phyloP scores from a whole-genome alignment of 2,797 vertebrate genomes.

The Epinephelus coioides region DNA sequence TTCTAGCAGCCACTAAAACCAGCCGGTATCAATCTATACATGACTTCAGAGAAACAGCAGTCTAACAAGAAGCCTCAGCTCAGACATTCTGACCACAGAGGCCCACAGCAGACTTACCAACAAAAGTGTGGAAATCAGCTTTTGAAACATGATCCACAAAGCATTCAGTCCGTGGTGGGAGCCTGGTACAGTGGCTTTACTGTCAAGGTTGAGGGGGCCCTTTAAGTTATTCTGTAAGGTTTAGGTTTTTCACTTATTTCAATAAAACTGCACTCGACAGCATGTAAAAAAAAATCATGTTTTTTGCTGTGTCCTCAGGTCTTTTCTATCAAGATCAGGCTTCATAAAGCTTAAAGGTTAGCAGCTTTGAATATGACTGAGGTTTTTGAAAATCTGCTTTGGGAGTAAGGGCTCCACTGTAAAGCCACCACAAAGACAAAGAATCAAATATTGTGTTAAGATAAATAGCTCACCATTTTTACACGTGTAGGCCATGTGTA shows the following conservation, averaged over 20 bases:
- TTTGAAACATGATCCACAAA: constrained; percentile 44
- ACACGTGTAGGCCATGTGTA: constrained; percentile 40
- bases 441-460: constrained; percentile 10
- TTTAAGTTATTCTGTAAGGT: constrained; percentile 14
- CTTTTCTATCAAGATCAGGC: background rate
- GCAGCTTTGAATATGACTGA: background rate
- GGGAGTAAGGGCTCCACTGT: background rate
- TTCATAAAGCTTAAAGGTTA: constrained; percentile 12
- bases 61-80: constrained; percentile 43
- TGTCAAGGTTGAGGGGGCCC: background rate
- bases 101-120: constrained; percentile 38
- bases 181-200: constrained; percentile 15
- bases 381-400: constrained; percentile 15
- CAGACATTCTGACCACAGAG: constrained; percentile 54
- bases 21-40: constrained; percentile 55
- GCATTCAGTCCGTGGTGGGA: constrained; percentile 20
- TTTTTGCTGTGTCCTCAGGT: background rate
- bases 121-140: constrained; percentile 36
- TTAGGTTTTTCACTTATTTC: background rate
- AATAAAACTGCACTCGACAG: background rate
- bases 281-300: background rate
- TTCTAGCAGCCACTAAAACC: constrained; percentile 61
- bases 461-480: constrained; percentile 3
- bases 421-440: constrained; percentile 42
- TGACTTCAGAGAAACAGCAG: constrained; percentile 58